Conservation (phyloP, 2,797 vertebrate species). For the Tympanoctomys barrerae region DNA sequence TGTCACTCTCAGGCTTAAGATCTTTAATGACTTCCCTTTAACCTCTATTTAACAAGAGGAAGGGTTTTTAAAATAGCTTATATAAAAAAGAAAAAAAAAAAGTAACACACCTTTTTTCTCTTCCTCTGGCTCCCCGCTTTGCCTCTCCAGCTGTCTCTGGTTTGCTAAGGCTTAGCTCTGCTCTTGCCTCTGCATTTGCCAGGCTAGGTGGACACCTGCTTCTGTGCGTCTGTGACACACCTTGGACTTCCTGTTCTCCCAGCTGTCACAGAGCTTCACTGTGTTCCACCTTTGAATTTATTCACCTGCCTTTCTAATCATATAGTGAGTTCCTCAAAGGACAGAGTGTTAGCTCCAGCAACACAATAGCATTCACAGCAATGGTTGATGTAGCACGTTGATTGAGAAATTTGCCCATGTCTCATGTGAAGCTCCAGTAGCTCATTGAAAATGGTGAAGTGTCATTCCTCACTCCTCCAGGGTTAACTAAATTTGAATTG, state of each 20-base stretch:
- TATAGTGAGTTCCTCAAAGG: background rate
- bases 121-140: background rate
- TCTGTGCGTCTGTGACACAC: background rate
- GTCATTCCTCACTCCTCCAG: background rate
- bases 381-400: background rate
- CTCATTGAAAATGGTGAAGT: background rate
- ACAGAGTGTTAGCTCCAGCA: background rate
- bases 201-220: background rate
- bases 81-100: constrained; percentile 31
- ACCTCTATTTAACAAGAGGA: constrained; percentile 65
- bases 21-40: constrained; percentile 78
- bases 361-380: background rate
- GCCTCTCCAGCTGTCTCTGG: background rate
- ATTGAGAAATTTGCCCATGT: background rate
- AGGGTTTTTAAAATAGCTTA: constrained; percentile 58
- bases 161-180: background rate
- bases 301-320: background rate
- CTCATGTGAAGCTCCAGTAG: background rate
- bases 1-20: constrained; percentile 36
- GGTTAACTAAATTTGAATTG: background rate
- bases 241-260: background rate
- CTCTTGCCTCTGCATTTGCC: background rate
- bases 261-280: background rate
- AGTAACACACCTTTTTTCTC: background rate
- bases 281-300: background rate